phyloP scores from a whole-genome alignment of 2,113 vertebrate genomes.

The Cyphomyrus plagiostoma region DNA sequence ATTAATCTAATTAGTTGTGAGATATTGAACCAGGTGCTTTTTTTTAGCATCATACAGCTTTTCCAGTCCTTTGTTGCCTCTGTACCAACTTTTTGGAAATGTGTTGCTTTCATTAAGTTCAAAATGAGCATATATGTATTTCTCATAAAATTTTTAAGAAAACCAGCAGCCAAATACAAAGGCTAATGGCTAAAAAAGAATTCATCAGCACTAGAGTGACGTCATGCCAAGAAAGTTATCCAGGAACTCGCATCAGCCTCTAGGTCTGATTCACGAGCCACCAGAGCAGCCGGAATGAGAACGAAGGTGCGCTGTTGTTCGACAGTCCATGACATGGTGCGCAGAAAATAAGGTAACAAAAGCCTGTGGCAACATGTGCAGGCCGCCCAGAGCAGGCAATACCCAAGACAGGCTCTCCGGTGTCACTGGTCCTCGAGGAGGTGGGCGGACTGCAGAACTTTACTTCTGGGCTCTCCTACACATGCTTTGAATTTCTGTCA shows the following conservation, averaged over 20 bases:
- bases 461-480: constrained; percentile 41
- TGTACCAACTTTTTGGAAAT: no score
- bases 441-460: constrained; percentile 36
- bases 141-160: background rate
- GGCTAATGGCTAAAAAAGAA: background rate
- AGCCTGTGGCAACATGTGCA: constrained; percentile 44
- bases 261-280: constrained; percentile 21
- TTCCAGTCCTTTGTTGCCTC: no score
- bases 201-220: background rate
- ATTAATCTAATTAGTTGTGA: no score
- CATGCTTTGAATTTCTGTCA: constrained; percentile 29
- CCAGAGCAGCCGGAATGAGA: constrained; percentile 40
- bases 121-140: no score
- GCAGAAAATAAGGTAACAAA: constrained; percentile 42
- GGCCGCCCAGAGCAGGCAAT: constrained; percentile 50
- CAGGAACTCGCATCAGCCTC: background rate
- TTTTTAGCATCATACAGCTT: no score
- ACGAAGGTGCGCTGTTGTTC: constrained; percentile 30
- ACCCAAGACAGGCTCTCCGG: constrained; percentile 47
- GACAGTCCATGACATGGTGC: constrained; percentile 46
- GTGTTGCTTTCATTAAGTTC: no score
- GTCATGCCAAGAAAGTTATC: background rate
- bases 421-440: constrained; percentile 51
- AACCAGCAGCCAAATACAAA: background rate
- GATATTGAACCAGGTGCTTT: no score